Base-by-base conservation (phyloP, 2,113 vertebrate species). In the Siniperca chuatsi region DNA sequence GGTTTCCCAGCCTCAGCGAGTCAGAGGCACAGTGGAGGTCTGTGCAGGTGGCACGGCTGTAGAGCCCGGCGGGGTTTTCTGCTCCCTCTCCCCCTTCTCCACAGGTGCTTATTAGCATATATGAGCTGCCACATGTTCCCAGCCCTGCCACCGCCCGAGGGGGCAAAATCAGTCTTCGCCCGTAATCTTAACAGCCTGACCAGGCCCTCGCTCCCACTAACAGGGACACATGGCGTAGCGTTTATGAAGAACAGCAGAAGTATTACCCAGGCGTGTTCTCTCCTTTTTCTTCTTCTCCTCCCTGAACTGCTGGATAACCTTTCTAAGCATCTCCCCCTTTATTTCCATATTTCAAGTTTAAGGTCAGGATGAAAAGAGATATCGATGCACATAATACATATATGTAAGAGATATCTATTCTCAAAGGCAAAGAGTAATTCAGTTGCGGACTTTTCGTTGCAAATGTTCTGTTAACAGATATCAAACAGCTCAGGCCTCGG, bases 81-180 rank as follows among this genome's bases (percentile, higher is more conserved):
- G 82, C 79, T 66, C 89, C 79, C 81, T 62, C 79, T 74, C 85
- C 80, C 83, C 87, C 89, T 78, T 93, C 90, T 95, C 94, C 95
- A 95, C 95, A 96, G 95, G 95, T 95, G 94, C 94, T 95, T 95
- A 96, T 96, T 96, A 96, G 94, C 96, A 96, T 95, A 96, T 95
- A 94, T 93, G 92, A 95, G 93, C 93, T 95, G 93, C 95, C 95
- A 96, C 95, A 96, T 96, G 95, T 95, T 96, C 92, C 85, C 89
- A 87, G 84, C 91, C 79, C 77, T 84, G 93, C 86, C 91, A 75
- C 78, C 78, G 94, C 94, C 95, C 29, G 85, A 93, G 94, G 96
- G 93, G 84, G 89, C 92, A 89, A 93, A 96, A 95, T 95, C 94
- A 94, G 94, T 89, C 93, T 93, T 93, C 80, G 65, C 89, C 94